Evolutionary conservation across 1,140 invertebrate species (phyloP).

Genomic region (Tetranychus cinnabarinus): DNA sequence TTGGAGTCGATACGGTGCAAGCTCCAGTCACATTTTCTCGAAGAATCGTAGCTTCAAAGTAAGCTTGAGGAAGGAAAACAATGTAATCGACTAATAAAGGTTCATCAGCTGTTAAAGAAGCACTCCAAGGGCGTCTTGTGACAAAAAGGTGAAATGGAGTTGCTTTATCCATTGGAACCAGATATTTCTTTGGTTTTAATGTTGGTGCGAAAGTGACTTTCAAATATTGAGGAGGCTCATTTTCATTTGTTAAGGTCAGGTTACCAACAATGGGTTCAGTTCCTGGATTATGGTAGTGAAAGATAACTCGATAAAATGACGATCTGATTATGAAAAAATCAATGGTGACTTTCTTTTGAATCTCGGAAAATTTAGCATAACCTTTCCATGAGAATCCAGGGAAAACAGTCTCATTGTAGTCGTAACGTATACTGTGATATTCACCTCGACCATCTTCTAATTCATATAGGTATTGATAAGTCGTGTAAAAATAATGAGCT

Average conservation of each 20-base stretch:
- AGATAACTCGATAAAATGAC: slow-evolving; percentile 69
- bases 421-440: slow-evolving; percentile 51
- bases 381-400: slow-evolving; percentile 86
- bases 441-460: slow-evolving; percentile 67
- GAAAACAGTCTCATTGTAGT: slow-evolving; percentile 56
- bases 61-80: slow-evolving; percentile 75
- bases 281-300: slow-evolving; percentile 65
- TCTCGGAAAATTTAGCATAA: slow-evolving; percentile 68
- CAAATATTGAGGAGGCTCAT: slow-evolving; percentile 17
- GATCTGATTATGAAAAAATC: slow-evolving; percentile 39
- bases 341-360: slow-evolving; percentile 64
- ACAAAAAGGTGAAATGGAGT: slow-evolving; percentile 38
- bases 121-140: slow-evolving; percentile 67
- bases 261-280: slow-evolving; percentile 44
- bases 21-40: slow-evolving; percentile 58
- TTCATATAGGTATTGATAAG: slow-evolving; percentile 64
- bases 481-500: slow-evolving; percentile 78
- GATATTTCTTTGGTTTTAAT: slow-evolving; percentile 10
- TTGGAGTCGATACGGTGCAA: slow-evolving; percentile 27
- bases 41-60: slow-evolving; percentile 74
- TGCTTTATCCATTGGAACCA: slow-evolving; percentile 20
- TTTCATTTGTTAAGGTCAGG: slow-evolving; percentile 57
- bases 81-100: slow-evolving; percentile 78
- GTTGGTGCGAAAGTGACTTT: slow-evolving; percentile 42
- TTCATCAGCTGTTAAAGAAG: slow-evolving; percentile 52